These are phyloP conservation scores for Zygogramma bicolorata DNA, from an alignment of 2,888 invertebrate species.

Conservation along the genomic window DNA sequence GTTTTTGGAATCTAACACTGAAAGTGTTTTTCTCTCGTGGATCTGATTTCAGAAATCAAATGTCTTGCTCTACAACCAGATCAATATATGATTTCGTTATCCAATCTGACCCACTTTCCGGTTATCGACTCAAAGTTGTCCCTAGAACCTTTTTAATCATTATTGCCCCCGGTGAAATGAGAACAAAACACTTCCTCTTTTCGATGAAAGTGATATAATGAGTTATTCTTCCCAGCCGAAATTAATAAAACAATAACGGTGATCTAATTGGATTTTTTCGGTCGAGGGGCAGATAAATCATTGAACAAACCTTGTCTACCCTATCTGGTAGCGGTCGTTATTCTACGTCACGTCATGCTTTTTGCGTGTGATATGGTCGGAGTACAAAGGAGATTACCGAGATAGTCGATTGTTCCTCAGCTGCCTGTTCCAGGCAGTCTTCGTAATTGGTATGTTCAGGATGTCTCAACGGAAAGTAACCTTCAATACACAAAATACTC, in stretches of 20 bases:
- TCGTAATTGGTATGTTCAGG: neutral
- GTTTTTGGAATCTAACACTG: no score
- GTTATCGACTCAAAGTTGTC: neutral
- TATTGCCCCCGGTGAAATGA: neutral
- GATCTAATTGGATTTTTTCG: conserved; percentile 5
- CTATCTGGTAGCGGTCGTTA: neutral
- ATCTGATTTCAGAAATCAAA: no score
- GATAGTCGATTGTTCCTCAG: conserved; percentile 3
- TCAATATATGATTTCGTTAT: neutral
- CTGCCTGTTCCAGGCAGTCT: conserved; percentile 2
- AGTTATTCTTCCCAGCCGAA: neutral
- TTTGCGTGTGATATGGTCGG: neutral
- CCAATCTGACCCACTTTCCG: neutral
- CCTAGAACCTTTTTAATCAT: neutral
- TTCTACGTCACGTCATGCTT: conserved; percentile 1
- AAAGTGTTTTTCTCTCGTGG: no score
- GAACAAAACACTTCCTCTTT: neutral
- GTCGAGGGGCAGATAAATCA: neutral
- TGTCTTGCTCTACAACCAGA: no score
- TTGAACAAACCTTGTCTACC: neutral
- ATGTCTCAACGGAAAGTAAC: no score
- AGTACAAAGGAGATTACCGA: conserved; percentile 2
- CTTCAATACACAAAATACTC: no score
- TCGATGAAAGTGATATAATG: neutral
- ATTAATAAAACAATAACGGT: conserved; percentile 1